Evolutionary conservation across 2,888 invertebrate genomes (phyloP).

Genomic region (Zaprionus lineosus): DNA sequence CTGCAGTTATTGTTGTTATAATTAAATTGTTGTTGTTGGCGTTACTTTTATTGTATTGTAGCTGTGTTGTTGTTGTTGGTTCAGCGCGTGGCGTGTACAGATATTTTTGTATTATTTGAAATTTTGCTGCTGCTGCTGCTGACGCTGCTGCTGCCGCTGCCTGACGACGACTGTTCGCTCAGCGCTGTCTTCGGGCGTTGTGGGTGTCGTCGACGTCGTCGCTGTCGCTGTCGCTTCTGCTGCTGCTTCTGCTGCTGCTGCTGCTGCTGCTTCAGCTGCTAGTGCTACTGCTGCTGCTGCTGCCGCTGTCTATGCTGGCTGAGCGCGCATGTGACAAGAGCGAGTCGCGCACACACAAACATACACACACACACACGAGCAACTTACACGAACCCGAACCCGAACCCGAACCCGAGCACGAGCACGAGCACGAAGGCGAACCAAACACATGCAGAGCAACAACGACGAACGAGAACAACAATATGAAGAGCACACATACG

Average conservation of each 20-base stretch:
- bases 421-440: too few species aligned
- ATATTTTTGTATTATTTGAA: conserved; percentile 4
- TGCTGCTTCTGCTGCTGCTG: conserved; percentile 24
- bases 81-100: conserved; percentile 39
- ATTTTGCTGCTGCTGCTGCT: conserved; percentile 55
- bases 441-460: too few species aligned
- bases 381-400: conserved; percentile 6
- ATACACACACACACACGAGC: conserved; percentile 3
- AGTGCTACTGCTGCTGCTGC: conserved; percentile 27
- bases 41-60: conserved; percentile 10
- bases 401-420: too few species aligned
- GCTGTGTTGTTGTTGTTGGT: conserved; percentile 16
- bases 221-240: conserved; percentile 37
- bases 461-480: too few species aligned
- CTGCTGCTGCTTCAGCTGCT: conserved; percentile 37
- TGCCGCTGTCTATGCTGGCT: conserved; percentile 46
- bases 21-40: conserved; percentile 12
- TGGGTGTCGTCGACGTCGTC: conserved; percentile 54
- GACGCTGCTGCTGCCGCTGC: conserved; percentile 73
- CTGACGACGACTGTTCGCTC: conserved; percentile 67
- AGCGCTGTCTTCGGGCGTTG: conserved; percentile 55
- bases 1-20: conserved; percentile 6
- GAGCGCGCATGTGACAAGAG: conserved; percentile 64
- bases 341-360: conserved; percentile 31
- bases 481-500: too few species aligned